These are phyloP conservation scores for Dasyornis broadbenti DNA, from an alignment of 2,113 vertebrate species.

Conservation along the genomic window DNA sequence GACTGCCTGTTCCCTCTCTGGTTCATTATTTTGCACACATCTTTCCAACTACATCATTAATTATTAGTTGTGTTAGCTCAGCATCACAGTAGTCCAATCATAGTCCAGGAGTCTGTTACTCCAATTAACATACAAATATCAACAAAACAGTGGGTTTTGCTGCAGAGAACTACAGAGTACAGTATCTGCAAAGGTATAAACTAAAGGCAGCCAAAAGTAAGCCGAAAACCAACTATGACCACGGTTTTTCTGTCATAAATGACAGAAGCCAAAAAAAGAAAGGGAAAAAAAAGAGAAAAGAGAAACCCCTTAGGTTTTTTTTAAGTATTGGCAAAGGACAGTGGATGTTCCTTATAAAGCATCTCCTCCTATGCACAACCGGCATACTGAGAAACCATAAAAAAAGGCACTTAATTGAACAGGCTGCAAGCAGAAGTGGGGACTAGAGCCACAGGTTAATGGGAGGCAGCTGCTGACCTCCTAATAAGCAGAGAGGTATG, in stretches of 20 bases:
- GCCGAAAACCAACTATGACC: neutral
- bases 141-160: neutral
- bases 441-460: neutral
- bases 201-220: neutral
- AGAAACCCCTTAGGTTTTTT: neutral
- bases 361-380: neutral
- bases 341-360: neutral
- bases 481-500: neutral
- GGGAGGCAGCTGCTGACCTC: neutral
- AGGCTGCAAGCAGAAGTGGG: neutral
- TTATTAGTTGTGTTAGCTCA: neutral
- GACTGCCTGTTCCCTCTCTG: neutral
- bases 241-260: neutral
- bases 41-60: neutral
- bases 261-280: neutral
- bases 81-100: neutral
- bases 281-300: rapidly evolving
- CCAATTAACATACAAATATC: neutral
- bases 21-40: neutral
- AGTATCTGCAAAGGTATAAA: neutral
- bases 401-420: neutral
- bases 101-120: neutral
- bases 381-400: neutral
- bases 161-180: neutral
- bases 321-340: neutral